A percentile compares a stretch with the other conserved stretches of the same genome.
Evolutionary conservation across 2,797 vertebrate genomes (phyloP).

Genomic region (Melopsittacus undulatus): DNA sequence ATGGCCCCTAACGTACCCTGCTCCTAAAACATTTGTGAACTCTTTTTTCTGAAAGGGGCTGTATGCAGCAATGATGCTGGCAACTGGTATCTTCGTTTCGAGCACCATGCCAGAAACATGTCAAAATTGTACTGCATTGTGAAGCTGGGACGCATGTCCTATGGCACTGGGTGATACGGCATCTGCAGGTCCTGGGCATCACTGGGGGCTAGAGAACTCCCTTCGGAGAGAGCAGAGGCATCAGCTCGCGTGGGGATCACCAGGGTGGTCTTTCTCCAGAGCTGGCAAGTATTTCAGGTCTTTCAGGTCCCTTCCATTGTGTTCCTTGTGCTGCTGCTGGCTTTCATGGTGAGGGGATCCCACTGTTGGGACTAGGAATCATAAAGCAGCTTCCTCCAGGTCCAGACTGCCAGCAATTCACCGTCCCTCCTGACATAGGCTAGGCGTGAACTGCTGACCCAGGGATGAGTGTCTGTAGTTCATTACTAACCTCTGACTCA

Average conservation of each 20-base stretch:
- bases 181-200: background rate
- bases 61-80: background rate
- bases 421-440: background rate
- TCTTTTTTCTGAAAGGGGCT: background rate
- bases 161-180: background rate
- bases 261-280: background rate
- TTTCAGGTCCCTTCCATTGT: accelerated
- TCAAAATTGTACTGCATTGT: accelerated
- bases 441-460: slow-evolving; percentile 26
- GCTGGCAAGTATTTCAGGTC: background rate
- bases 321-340: background rate
- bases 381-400: background rate
- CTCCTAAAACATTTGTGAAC: background rate
- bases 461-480: slow-evolving; percentile 30
- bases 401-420: background rate
- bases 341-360: background rate
- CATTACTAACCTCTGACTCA: slow-evolving; percentile 63
- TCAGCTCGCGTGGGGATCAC: background rate
- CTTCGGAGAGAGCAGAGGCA: accelerated
- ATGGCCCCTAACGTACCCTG: accelerated
- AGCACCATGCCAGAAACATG: background rate
- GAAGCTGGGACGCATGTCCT: accelerated
- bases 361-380: background rate
- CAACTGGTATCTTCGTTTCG: background rate
- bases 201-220: background rate